A percentile compares a stretch with the other conserved stretches of the same genome.
phyloP scores from a whole-genome alignment of 2,888 invertebrate species.

The Pecten maximus region DNA sequence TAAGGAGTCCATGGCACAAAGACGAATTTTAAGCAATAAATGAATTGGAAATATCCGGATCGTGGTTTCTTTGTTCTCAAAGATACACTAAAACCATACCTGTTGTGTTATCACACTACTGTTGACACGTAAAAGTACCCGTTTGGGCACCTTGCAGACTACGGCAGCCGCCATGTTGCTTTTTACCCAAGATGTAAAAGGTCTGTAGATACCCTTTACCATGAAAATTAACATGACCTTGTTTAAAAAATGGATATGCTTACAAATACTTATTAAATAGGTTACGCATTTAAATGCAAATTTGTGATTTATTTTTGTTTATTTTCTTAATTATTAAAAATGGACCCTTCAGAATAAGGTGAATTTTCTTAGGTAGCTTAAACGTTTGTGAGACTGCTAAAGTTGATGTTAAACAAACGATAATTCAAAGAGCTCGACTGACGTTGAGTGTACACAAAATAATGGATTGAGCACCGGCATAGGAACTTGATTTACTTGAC shows the following conservation, averaged over 20 bases:
- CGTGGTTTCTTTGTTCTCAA: neutral
- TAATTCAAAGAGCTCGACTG: neutral
- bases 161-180: conserved; percentile 33
- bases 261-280: too few species aligned
- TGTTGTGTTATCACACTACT: neutral
- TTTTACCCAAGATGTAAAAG: neutral
- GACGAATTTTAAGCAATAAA: neutral
- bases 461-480: neutral
- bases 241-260: neutral
- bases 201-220: neutral
- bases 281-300: too few species aligned
- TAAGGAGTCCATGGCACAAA: neutral
- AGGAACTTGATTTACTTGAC: too few species aligned
- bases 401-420: neutral
- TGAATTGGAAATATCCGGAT: neutral
- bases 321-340: neutral
- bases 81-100: neutral
- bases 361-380: neutral
- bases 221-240: neutral
- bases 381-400: neutral
- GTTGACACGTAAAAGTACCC: conserved; percentile 29
- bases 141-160: conserved; percentile 30
- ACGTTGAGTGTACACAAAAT: neutral
- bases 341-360: neutral
- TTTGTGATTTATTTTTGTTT: neutral